Conservation (phyloP, 1,140 invertebrate genomes). For the Propsilocerus akamusi region DNA sequence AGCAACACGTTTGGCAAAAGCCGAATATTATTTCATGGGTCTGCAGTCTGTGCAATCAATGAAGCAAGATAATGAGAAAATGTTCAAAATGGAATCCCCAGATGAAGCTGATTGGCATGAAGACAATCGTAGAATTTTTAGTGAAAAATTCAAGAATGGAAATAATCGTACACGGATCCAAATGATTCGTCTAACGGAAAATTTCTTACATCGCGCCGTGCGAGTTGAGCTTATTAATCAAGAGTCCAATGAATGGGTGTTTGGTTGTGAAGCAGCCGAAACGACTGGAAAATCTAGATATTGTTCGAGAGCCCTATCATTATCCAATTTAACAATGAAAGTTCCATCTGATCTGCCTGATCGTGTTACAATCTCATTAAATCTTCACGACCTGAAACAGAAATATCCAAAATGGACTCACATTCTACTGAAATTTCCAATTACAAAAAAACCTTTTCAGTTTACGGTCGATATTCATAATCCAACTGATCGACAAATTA, state of each 20-base stretch:
- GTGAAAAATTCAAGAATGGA: conserved; percentile 3
- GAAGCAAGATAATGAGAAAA: conserved; percentile 3
- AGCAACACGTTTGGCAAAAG: conserved; percentile 16
- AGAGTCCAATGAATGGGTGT: conserved; percentile 48
- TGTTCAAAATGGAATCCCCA: neutral
- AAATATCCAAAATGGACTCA: conserved; percentile 40
- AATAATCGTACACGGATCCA: conserved; percentile 27
- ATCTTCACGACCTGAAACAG: conserved; percentile 36
- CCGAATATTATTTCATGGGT: conserved; percentile 27
- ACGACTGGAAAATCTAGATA: conserved; percentile 29
- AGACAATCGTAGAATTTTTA: conserved; percentile 7
- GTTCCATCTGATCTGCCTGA: conserved; percentile 25
- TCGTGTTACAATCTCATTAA: conserved; percentile 36
- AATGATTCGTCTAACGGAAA: conserved; percentile 35
- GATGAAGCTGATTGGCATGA: conserved; percentile 6
- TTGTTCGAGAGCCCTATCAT: conserved; percentile 41
- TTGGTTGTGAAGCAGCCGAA: conserved; percentile 39
- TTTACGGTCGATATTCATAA: conserved; percentile 45
- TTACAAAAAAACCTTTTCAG: conserved; percentile 31
- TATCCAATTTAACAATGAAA: conserved; percentile 39
- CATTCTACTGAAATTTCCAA: conserved; percentile 43
- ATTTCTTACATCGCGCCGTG: conserved; percentile 30
- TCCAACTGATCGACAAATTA: conserved; percentile 29
- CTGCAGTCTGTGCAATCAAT: conserved; percentile 11
- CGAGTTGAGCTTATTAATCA: conserved; percentile 39